These are phyloP conservation scores for Macrobrachium rosenbergii DNA, from an alignment of 1,140 invertebrate species.

Conservation along the genomic window DNA sequence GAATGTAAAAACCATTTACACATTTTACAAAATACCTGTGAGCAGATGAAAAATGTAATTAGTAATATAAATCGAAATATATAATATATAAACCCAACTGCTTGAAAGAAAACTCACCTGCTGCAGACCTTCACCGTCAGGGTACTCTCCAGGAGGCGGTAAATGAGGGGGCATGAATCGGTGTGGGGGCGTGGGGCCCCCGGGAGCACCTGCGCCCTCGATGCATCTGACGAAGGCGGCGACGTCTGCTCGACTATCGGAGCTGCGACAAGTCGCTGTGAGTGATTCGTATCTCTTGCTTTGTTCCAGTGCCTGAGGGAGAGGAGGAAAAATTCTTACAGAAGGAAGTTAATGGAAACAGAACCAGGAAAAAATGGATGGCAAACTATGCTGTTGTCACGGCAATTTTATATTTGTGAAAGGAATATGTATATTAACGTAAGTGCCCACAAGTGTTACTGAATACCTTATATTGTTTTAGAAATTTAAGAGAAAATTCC, in stretches of 20 bases:
- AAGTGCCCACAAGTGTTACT: too few relatives aligned
- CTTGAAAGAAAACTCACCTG: constrained; percentile 45
- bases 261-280: constrained; percentile 78
- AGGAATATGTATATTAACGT: too few relatives aligned
- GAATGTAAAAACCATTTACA: too few relatives aligned
- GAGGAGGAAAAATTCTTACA: neutral
- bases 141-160: constrained; percentile 69
- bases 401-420: too few relatives aligned
- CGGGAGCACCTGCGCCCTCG: constrained; percentile 71
- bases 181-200: constrained; percentile 74
- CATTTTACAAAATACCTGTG: neutral
- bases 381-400: too few relatives aligned
- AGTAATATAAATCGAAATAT: neutral
- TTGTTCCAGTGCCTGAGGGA: constrained; percentile 80
- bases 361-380: too few relatives aligned
- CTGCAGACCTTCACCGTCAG: constrained; percentile 41
- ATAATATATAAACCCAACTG: neutral
- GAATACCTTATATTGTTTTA: too few relatives aligned
- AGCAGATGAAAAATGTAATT: neutral
- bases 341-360: neutral
- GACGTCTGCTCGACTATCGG: constrained; percentile 80
- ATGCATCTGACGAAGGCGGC: constrained; percentile 79
- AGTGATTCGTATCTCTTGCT: constrained; percentile 82
- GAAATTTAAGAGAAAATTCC: too few relatives aligned
- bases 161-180: constrained; percentile 77